Base-by-base conservation (phyloP, 1,140 invertebrate genomes). In the Achroia grisella region DNA sequence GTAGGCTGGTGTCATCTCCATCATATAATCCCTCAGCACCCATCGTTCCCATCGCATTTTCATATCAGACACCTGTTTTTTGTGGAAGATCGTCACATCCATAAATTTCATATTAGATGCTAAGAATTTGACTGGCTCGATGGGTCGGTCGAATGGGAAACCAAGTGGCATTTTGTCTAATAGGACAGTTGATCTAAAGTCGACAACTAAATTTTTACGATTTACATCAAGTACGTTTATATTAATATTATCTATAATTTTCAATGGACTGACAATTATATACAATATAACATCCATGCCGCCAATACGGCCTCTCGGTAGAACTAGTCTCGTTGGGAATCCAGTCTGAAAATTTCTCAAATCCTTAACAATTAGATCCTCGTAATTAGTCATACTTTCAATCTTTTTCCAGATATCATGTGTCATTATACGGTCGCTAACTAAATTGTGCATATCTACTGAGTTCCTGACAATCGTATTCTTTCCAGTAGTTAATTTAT, bases 111-210 rank as follows among this genome's bases (percentile, higher is more conserved):
- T 89, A 64, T 92, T 91, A 1, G 87, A 82, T 3, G 82, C 70
- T 10, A 80, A 72, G 68, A 89, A 88, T 47, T 76, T 68, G 10
- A 70, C 50, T 23, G 86, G 54, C 4, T 89, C 78, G 37, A 91
- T 86, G 4, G 78, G 75, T 52, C 91, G 88, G 61, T 94, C 91
- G 56, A 93, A 88, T 36, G 92, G 92, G 80, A 87, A 93, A 23
- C 90, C 91, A 61, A 92, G 85, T 32, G 91, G 87, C 57, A 86
- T 87, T 30, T 83, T 87, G 55, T 92, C 90, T 1, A 87, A 37
- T 28, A 81, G 56, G 8, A 74, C 71, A 34, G 75, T 76, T 10
- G 72, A 82, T 48, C 81, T 73, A 42, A 71, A 81, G 52, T 74
- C 71, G 8, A 56, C 50, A 6, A 62, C 40, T 4, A 65, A 28